These are phyloP conservation scores for Ophion slaviceki DNA, from an alignment of 2,888 invertebrate genomes.

Conservation along the genomic window DNA sequence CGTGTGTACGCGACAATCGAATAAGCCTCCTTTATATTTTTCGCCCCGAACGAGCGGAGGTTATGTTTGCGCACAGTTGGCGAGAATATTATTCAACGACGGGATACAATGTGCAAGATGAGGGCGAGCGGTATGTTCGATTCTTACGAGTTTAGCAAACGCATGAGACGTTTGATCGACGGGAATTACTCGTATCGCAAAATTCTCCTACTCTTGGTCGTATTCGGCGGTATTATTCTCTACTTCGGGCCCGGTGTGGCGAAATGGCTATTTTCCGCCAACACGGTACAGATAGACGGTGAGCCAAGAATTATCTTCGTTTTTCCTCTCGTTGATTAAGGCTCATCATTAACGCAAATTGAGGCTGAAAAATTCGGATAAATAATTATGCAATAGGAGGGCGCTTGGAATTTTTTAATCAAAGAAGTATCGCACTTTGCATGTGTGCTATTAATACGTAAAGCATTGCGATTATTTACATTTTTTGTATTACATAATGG, in stretches of 20 bases:
- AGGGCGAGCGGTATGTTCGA: conserved; percentile 77
- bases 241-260: conserved; percentile 88
- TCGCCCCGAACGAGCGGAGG: conserved; percentile 31
- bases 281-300: conserved; percentile 83
- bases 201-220: conserved; percentile 75
- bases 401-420: not conserved
- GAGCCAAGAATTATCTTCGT: conserved; percentile 53
- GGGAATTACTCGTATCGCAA: conserved; percentile 80
- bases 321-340: not conserved
- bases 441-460: not conserved
- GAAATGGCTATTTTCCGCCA: conserved; percentile 86
- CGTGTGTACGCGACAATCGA: not conserved
- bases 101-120: conserved; percentile 65
- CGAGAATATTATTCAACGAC: conserved; percentile 8
- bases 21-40: conserved; percentile 6
- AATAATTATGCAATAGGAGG: too few species aligned
- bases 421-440: not conserved
- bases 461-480: not conserved
- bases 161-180: conserved; percentile 77
- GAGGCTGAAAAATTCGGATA: not conserved
- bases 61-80: conserved; percentile 47
- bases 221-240: conserved; percentile 84
- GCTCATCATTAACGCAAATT: not conserved
- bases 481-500: not conserved
- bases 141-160: conserved; percentile 77